Evolutionary conservation across 2,888 invertebrate species (phyloP), one percentile per base, ranked within the genome.

Genomic region (Eupithecia subumbrata): DNA sequence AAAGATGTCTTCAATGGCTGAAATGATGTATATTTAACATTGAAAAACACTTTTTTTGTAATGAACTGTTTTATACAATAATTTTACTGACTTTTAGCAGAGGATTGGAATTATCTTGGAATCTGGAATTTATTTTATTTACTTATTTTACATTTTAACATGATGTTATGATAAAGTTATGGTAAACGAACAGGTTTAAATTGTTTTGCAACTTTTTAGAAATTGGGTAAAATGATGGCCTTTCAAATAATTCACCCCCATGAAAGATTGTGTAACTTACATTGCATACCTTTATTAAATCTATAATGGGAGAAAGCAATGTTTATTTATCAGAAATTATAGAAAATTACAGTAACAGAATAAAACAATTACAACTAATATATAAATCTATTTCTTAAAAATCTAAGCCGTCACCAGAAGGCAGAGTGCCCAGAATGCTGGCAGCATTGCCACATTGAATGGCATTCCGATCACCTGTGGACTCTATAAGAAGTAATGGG

Each of bases 1-100:
- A 93, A 99, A 99, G 92, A 99, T 99, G 99, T 98, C 98, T 69
- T 96, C 97, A 76, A 99, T 99, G 99, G 99, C 99, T 77, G 98
- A 99, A 95, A 98, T 98, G 98, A 99, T 99, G 99, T 99, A 99
- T 90, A 98, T 98, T 93, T 98, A 96, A 40, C 60, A 67, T 66
- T 37, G 52, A 22, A 56, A 48, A 52, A 52, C n/a, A 52, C 52
- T 9, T n/a, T 8, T 52, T 52, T 52, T 52, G 18, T n/a, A 52
- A n/a, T 52, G 9, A n/a, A 56, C 22, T 60, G 60, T 60, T 60
- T 60, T 25, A 25, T 60, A 60, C 1, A 60, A 25, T 25, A 60
- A 60, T 60, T 60, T 60, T 60, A 60, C 25, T 25, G 60, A 25
- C 60, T 25, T 25, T 5, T 56, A 56, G 3, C 22, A 56, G 48